Percentiles rank a stretch among this genome's conserved stretches.
These are phyloP conservation scores for Mionectes olivaceus DNA, from an alignment of 2,797 vertebrate genomes.

Conservation along the genomic window DNA sequence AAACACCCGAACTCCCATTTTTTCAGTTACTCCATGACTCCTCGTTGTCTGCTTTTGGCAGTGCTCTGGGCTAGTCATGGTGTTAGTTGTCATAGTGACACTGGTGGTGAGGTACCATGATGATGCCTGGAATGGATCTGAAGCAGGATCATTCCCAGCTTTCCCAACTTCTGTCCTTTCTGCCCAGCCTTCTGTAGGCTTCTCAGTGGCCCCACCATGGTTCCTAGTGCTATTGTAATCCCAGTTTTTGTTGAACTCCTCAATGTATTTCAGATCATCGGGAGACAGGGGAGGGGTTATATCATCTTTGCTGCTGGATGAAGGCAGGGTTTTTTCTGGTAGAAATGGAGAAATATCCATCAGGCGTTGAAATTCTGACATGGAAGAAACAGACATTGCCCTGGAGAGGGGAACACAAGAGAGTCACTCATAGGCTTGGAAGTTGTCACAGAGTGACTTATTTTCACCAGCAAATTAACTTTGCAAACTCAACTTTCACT, in stretches of 20 bases:
- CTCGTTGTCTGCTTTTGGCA: slow-evolving; percentile 86
- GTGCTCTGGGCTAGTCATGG: slow-evolving; percentile 91
- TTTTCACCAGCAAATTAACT: not conserved
- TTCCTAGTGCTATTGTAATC: slow-evolving; percentile 78
- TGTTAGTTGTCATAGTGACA: slow-evolving; percentile 94
- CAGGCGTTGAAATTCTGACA: slow-evolving; percentile 97
- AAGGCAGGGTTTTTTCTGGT: slow-evolving; percentile 88
- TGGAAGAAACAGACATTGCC: slow-evolving; percentile 97
- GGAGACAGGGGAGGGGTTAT: slow-evolving; percentile 94
- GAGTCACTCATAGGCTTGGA: not conserved
- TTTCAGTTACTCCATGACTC: slow-evolving; percentile 80
- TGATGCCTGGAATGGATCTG: slow-evolving; percentile 85
- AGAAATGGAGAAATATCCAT: slow-evolving; percentile 99
- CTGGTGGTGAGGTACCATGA: slow-evolving; percentile 97
- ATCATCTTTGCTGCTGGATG: slow-evolving; percentile 84
- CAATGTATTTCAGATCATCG: slow-evolving; percentile 97
- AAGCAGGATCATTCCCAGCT: slow-evolving; percentile 56
- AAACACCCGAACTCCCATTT: slow-evolving; percentile 85
- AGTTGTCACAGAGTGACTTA: not conserved
- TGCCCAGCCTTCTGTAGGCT: slow-evolving; percentile 71
- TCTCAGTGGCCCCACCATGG: slow-evolving; percentile 73
- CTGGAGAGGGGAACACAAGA: slow-evolving; percentile 71
- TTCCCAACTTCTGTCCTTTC: slow-evolving; percentile 81
- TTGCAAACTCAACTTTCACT: not conserved
- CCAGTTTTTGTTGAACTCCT: slow-evolving; percentile 96